These are phyloP conservation scores for Drosophila kepulauana DNA, from an alignment of 1,140 invertebrate species.

Conservation along the genomic window DNA sequence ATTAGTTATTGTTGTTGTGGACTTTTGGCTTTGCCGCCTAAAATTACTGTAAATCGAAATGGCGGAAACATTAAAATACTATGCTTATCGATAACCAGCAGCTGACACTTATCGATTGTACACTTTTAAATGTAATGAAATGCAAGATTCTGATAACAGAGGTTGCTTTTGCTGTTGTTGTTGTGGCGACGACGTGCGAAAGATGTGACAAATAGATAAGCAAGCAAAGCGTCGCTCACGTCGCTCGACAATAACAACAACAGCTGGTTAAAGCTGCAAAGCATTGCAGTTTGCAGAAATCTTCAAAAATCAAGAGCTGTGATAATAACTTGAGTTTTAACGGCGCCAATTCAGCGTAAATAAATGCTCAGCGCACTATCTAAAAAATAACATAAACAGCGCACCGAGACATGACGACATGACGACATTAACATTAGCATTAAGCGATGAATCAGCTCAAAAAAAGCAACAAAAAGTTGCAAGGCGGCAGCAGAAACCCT, in stretches of 20 bases:
- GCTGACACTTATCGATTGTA: slow-evolving; percentile 21
- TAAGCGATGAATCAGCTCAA: slow-evolving; percentile 66
- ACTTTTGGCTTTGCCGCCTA: not conserved
- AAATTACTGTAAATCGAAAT: slow-evolving; percentile 8
- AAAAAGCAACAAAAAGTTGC: slow-evolving; percentile 24
- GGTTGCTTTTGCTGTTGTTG: not conserved
- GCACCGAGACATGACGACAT: slow-evolving; percentile 57
- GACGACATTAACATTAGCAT: slow-evolving; percentile 61
- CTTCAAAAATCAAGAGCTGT: slow-evolving; percentile 3
- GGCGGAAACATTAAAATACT: not conserved
- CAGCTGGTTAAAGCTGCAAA: slow-evolving; percentile 9
- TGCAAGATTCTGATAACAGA: slow-evolving; percentile 12
- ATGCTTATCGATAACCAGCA: slow-evolving; percentile 16
- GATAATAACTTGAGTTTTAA: slow-evolving; percentile 23
- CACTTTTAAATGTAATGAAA: slow-evolving; percentile 5
- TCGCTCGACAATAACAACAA: slow-evolving; percentile 12
- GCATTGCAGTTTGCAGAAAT: slow-evolving; percentile 14
- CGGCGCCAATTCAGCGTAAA: slow-evolving; percentile 30
- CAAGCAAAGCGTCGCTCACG: slow-evolving; percentile 20
- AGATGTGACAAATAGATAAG: slow-evolving; percentile 44
- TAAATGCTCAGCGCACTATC: not conserved
- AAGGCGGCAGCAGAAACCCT: slow-evolving; percentile 33
- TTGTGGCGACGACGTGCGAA: slow-evolving; percentile 28
- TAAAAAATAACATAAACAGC: slow-evolving; percentile 49
- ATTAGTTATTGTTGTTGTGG: slow-evolving; percentile 9